Evolutionary conservation across 64 coral and sea anemone genomes (phyloP), one percentile per base, ranked within the genome.

Genomic region (Stichodactyla mertensii): DNA sequence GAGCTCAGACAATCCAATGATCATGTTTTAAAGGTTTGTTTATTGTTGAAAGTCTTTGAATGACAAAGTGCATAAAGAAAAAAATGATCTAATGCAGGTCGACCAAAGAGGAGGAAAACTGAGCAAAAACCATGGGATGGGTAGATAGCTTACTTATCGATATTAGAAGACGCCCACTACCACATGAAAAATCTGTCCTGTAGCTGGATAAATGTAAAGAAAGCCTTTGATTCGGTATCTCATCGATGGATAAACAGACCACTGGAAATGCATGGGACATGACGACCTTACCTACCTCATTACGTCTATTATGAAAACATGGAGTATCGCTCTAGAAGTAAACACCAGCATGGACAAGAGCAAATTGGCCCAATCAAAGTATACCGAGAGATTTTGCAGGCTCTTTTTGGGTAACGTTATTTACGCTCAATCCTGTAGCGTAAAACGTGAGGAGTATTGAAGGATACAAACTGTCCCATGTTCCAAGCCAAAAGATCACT

Each of bases 331-430:
- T 26, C 61, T 86, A 6, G 85, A 69, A 70, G 64, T 86, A 51
- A 86, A 11, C 66, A 86, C 85, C 36, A 69, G 52, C 64, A 66
- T 1, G 85, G 60, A 7, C 74, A 71, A 86, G 85, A 70, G 19
- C 52, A 27, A 10, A 86, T 86, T 71, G 85, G 85, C 20, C 85
- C 85, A 14, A 70, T 86, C 62, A 86, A 71, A 86, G 85, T 86
- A 2, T 77, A 86, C 62, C 71, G 27, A 18, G 85, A 31, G 52
- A 86, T 86, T 20, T 20, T 86, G 10, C 85, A 70, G 52, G 61
- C 19, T 86, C 85, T 20, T 74, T 86, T 54, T 86, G 60, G 52
- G 62, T 86, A 4, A 0, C 45, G 28, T n/a, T 86, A 1, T 86
- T 86, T 16, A 6, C 85, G n/a, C 85, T 86, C 14, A 86, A 86